Conservation (phyloP, 1,140 invertebrate genomes). For the Anoplophora glabripennis region DNA sequence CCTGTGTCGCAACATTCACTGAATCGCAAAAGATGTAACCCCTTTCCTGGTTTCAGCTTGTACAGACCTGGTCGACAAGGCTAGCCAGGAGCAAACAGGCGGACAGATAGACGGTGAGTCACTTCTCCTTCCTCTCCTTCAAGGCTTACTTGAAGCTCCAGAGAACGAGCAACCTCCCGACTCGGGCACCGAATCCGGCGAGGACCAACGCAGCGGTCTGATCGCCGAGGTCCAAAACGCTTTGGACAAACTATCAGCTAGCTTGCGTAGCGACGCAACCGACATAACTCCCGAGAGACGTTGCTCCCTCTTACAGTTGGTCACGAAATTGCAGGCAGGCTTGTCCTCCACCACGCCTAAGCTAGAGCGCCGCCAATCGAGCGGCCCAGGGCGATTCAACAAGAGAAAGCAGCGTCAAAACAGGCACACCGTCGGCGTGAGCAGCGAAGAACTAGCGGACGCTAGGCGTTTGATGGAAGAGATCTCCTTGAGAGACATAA, state of each 20-base stretch:
- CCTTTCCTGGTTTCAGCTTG: slow-evolving; percentile 51
- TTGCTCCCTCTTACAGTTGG: slow-evolving; percentile 67
- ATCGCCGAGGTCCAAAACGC: slow-evolving; percentile 77
- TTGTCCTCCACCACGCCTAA: slow-evolving; percentile 46
- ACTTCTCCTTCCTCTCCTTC: slow-evolving; percentile 60
- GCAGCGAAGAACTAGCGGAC: slow-evolving; percentile 70
- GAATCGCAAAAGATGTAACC: too few species aligned
- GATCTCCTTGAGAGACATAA: slow-evolving; percentile 51
- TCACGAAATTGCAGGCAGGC: slow-evolving; percentile 71
- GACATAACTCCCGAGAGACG: slow-evolving; percentile 54
- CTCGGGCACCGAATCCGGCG: slow-evolving; percentile 67
- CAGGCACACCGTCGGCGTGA: slow-evolving; percentile 78
- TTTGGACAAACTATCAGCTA: slow-evolving; percentile 67
- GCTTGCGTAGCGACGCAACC: slow-evolving; percentile 59
- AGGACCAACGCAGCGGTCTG: slow-evolving; percentile 60
- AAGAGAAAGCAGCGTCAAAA: slow-evolving; percentile 53
- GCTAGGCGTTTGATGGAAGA: slow-evolving; percentile 71
- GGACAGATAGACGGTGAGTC: slow-evolving; percentile 55
- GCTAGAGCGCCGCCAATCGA: slow-evolving; percentile 39
- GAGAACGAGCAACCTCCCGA: slow-evolving; percentile 49
- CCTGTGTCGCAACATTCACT: too few species aligned
- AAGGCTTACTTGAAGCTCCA: slow-evolving; percentile 46
- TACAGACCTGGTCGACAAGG: slow-evolving; percentile 57
- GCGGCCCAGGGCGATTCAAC: slow-evolving; percentile 24
- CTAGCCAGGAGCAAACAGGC: slow-evolving; percentile 46